Evolutionary conservation across 2,888 invertebrate genomes (phyloP).

Genomic region (Allophyes oxyacanthae): DNA sequence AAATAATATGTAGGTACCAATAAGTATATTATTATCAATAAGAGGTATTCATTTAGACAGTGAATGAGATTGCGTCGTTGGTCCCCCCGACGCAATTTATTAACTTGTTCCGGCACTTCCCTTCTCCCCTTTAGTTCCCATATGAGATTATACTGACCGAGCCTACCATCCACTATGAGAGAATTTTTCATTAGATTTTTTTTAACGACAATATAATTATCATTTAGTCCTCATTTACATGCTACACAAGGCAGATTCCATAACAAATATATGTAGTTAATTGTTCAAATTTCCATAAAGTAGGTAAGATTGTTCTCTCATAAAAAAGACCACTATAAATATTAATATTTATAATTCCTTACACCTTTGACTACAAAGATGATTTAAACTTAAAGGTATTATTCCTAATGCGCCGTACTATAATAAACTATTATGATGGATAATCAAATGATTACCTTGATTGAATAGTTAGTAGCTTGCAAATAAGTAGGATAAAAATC

Average conservation of each 20-base stretch:
- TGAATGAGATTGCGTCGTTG: conserved; percentile 39
- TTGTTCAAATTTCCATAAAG: background rate
- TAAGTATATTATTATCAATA: no score
- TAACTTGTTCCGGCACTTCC: conserved; percentile 43
- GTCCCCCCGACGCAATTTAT: conserved; percentile 30
- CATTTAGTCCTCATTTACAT: no score
- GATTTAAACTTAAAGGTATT: conserved; percentile 36
- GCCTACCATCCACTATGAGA: conserved; percentile 26
- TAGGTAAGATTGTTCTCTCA: background rate
- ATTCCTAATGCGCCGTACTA: conserved; percentile 25
- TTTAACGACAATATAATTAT: no score
- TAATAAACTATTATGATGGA: conserved; percentile 40
- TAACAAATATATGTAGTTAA: no score
- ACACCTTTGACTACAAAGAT: conserved; percentile 12
- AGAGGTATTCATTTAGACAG: conserved; percentile 9
- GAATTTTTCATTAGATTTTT: no score
- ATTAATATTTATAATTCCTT: conserved; percentile 16
- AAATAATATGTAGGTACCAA: no score
- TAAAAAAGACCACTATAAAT: conserved; percentile 6
- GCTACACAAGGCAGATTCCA: no score
- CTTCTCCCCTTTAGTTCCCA: conserved; percentile 40
- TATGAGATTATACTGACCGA: conserved; percentile 9
- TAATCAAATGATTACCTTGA: conserved; percentile 21
- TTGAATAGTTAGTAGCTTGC: conserved; percentile 6
- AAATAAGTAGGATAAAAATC: conserved; percentile 9